phyloP scores from a whole-genome alignment of 2,888 invertebrate genomes.

The Trachelus troglodyta region DNA sequence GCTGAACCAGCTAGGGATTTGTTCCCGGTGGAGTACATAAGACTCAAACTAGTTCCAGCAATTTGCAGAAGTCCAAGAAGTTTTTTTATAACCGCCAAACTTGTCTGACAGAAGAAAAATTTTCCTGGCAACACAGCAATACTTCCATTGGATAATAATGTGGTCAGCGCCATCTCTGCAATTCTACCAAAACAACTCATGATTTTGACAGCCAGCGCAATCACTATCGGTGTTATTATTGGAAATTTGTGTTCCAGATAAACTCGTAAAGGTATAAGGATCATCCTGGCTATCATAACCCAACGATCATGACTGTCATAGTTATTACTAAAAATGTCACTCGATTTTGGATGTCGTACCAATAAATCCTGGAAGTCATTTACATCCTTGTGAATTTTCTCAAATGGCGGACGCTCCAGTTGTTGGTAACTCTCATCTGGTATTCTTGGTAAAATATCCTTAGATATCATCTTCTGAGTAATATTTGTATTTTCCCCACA shows the following conservation, averaged over 20 bases:
- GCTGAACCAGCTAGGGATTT: background rate
- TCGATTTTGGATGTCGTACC: no score
- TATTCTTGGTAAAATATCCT: background rate
- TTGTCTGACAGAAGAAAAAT: background rate
- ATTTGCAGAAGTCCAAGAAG: background rate
- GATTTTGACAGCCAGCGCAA: background rate
- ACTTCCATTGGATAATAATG: background rate
- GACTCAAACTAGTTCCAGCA: background rate
- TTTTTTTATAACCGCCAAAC: background rate
- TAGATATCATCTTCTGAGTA: background rate
- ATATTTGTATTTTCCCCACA: background rate
- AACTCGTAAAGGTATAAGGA: background rate
- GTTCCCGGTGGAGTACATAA: background rate
- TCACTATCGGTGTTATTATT: background rate
- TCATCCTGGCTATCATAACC: background rate
- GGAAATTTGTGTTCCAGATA: background rate
- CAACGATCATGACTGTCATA: background rate
- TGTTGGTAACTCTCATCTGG: background rate
- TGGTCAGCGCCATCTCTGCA: background rate
- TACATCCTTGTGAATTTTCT: background rate
- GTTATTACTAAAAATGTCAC: background rate
- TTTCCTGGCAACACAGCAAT: background rate
- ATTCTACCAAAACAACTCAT: background rate
- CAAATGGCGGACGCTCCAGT: background rate
- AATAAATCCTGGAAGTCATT: background rate